These are phyloP conservation scores for Drosophila gunungcola DNA, from an alignment of 1,140 invertebrate genomes.

Conservation along the genomic window DNA sequence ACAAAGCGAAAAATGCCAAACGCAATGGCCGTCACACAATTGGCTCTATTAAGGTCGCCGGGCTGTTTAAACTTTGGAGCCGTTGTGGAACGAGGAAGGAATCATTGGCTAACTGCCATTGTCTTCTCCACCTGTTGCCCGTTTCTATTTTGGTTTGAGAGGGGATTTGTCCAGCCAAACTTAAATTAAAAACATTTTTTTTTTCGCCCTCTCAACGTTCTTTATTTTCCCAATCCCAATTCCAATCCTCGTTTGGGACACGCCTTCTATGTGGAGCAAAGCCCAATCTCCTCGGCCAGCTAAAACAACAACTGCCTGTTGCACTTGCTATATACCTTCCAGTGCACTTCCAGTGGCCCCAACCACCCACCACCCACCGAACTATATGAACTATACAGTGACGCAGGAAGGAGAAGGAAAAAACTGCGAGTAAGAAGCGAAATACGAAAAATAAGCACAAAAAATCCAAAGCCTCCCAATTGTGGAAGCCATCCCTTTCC, in stretches of 20 bases:
- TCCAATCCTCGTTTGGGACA: constrained; percentile 39
- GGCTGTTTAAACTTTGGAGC: constrained; percentile 1
- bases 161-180: constrained; percentile 43
- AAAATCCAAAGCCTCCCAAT: constrained; percentile 62
- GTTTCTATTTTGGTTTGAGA: not conserved
- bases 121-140: constrained; percentile 62
- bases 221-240: constrained; percentile 23
- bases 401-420: constrained; percentile 52
- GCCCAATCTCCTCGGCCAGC: constrained; percentile 41
- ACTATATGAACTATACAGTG: constrained; percentile 42
- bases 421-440: constrained; percentile 50
- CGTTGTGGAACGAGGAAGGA: constrained; percentile 17
- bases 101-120: constrained; percentile 3
- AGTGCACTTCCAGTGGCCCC: constrained; percentile 41
- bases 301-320: constrained; percentile 76
- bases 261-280: constrained; percentile 50
- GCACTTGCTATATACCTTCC: constrained; percentile 62
- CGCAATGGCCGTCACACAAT: constrained; percentile 12
- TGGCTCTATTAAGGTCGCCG: constrained; percentile 31
- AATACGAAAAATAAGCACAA: constrained; percentile 50
- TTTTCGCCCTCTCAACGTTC: constrained; percentile 9
- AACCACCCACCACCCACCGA: constrained; percentile 1
- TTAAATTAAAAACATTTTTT: constrained; percentile 82
- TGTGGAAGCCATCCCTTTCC: not conserved
- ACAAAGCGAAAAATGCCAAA: constrained; percentile 38